Conservation (phyloP, 2,797 vertebrate species). For the Bradypodion ventrale region DNA sequence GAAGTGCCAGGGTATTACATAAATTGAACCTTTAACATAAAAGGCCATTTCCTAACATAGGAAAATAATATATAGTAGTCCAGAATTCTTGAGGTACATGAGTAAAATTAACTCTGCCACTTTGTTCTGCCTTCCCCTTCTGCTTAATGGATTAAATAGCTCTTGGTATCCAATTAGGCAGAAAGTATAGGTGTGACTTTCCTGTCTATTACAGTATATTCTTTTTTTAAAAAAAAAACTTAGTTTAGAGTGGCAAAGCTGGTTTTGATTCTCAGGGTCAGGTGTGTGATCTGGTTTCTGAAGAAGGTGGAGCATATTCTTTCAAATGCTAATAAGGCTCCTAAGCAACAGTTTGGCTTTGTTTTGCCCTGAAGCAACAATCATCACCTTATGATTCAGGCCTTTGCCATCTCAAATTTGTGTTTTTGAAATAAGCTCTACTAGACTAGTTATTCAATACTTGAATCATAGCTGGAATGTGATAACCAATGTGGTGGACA, state of each 20-base stretch:
- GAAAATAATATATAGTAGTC: background rate
- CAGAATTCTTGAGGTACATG: background rate
- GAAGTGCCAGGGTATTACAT: background rate
- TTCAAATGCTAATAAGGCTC: background rate
- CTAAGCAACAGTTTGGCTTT: too few relatives aligned
- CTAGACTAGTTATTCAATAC: background rate
- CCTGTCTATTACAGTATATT: background rate
- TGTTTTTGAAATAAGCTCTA: background rate
- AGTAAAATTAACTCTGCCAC: background rate
- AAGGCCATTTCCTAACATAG: too few relatives aligned
- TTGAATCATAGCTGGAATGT: constrained; percentile 13
- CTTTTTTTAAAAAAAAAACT: background rate
- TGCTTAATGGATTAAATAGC: background rate
- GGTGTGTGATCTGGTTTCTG: background rate
- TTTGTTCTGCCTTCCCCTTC: background rate
- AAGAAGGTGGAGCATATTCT: background rate
- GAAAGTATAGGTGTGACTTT: background rate
- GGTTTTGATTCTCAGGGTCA: background rate
- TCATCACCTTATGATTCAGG: background rate
- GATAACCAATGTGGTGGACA: background rate
- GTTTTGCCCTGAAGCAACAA: background rate
- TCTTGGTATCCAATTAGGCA: background rate
- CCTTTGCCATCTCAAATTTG: background rate
- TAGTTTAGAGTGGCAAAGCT: background rate
- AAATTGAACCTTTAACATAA: background rate